Evolutionary conservation across 2,888 invertebrate species (phyloP), one percentile per base, ranked within the genome.

Genomic region (Prosopocoilus inquinatus): DNA sequence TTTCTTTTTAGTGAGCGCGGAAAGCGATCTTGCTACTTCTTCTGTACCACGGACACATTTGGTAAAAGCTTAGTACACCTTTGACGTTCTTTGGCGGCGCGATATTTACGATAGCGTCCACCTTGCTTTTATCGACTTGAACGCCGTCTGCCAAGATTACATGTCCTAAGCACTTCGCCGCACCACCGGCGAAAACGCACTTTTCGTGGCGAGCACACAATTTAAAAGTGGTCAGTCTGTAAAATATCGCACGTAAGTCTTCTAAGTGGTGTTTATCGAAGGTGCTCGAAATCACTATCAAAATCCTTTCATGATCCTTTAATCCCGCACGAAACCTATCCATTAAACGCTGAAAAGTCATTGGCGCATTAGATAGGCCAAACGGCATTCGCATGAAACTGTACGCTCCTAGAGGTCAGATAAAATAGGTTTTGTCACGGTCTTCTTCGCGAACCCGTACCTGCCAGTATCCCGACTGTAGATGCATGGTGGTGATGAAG

Each of bases 401-500:
- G 49, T 52, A 67, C 1, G 50, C 43, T 7, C 68, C 67, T 35
- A 67, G 66, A 15, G 64, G 81, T 77, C 47, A 50, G 4, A 55
- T 50, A 15, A 60, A 55, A 12, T 47, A 49, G 9, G 60, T 58
- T 16, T 58, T 59, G 4, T 44, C 28, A 9, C 50, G 36, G 66
- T 80, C 81, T 76, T 0, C 72, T 63, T 55, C 74, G 71, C 38
- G 11, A 5, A 63, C 53, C 11, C 36, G 13, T 5, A 74, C 64
- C 50, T 76, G 76, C 67, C 71, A 74, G 54, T 75, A 77, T 0
- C 75, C 75, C n/a, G 67, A 53, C 16, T 64, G 62, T 2, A 76
- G 60, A 49, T 75, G 73, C 2, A 76, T 49, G 0, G 72, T 71
- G 7, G 69, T 64, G 54, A 65, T 63, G 36, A 44, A 61, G 9